Evolutionary conservation across 2,797 vertebrate species (phyloP), one percentile per base, ranked within the genome.

Genomic region (Cuculus canorus): DNA sequence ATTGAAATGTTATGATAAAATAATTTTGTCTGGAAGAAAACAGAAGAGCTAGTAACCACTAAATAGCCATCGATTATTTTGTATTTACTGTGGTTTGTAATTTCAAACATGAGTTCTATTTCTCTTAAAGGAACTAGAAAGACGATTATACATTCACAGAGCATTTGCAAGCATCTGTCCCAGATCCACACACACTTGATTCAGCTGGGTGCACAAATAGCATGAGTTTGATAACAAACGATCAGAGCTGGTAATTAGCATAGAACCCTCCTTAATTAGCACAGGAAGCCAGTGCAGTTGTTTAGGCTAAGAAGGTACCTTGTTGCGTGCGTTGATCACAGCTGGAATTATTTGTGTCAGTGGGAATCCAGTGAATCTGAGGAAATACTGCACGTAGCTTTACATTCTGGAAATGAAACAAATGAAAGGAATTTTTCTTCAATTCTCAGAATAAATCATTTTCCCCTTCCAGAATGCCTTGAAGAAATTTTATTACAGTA

Each of bases 231-330:
- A 80, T 95, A 95, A 92, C 88, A 77, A 80, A 93, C 0, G 56
- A 43, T 56, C 45, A 77, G 90, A 95, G 78, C 71, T 73, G 56
- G 56, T 72, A 92, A 95, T 96, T 93, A 95, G 56, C 88, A 88
- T 11, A 79, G 88, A 47, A 88, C 94, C 93, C 80, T 93, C 94
- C 80, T 81, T 94, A 82, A 93, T 95, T 94, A 93, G 73, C 88
- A 56, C 77, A 72, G 92, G 69, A 66, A 92, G 23, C 17, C 78
- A 83, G 70, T 43, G 28, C 19, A 54, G 27, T 56, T 66, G 30
- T 79, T 81, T 41, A 5, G 94, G 39, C 54, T 59, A 4, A 69
- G 79, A 25, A 90, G 37, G n/a, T 69, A 17, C 63, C 43, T 88
- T 27, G n/a, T 14, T 88, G 76, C 59, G 7, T 56, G 73, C 73